Evolutionary conservation across 2,113 vertebrate genomes (phyloP).

Genomic region (Vireo altiloquus): DNA sequence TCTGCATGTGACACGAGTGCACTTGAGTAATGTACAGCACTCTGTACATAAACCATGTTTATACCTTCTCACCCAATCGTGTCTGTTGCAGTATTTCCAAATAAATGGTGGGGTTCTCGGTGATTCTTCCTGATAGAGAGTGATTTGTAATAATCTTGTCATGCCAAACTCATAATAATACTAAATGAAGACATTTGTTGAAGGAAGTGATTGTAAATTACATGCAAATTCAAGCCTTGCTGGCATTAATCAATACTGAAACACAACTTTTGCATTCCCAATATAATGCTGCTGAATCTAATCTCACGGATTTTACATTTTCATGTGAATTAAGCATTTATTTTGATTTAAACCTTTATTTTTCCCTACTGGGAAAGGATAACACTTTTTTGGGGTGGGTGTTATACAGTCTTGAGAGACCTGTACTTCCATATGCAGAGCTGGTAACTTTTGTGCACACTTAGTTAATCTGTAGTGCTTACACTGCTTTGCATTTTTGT

Average conservation of each 20-base stretch:
- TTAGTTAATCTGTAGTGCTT: not conserved
- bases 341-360: constrained; percentile 40
- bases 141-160: constrained; percentile 75
- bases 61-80: constrained; percentile 51
- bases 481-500: not conserved
- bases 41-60: constrained; percentile 38
- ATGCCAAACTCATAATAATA: constrained; percentile 67
- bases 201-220: constrained; percentile 74
- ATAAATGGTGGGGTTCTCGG: constrained; percentile 38
- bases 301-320: constrained; percentile 47
- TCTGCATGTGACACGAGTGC: not conserved
- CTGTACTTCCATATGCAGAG: not conserved
- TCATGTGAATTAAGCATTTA: constrained; percentile 42
- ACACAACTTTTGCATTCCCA: constrained; percentile 55
- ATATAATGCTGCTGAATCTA: constrained; percentile 51
- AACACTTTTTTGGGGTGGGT: not conserved
- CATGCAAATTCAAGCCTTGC: constrained; percentile 70
- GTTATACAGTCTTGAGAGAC: not conserved
- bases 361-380: not conserved
- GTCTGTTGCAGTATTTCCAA: constrained; percentile 34
- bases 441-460: not conserved
- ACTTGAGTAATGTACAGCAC: constrained; percentile 9
- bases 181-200: constrained; percentile 75
- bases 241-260: constrained; percentile 74
- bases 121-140: constrained; percentile 57